Conservation (phyloP, 1,140 invertebrate species). For the Macrocentrus cingulum region DNA sequence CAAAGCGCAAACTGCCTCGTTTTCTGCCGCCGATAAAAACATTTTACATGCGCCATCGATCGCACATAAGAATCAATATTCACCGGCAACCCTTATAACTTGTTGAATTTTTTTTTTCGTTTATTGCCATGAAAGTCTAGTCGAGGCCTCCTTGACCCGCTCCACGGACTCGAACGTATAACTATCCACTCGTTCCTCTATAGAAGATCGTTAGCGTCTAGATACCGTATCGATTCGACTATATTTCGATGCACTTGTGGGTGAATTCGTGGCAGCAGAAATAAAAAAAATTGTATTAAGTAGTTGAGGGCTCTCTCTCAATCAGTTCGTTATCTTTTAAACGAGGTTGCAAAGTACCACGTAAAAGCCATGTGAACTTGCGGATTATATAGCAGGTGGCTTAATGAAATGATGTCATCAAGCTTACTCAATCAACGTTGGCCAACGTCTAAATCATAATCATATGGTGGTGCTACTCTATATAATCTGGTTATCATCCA, state of each 20-base stretch:
- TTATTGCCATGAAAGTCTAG: no score
- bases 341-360: no score
- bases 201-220: constrained; percentile 15
- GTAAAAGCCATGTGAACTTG: no score
- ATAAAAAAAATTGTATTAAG: not conserved
- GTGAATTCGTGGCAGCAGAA: not conserved
- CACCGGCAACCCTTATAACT: not conserved
- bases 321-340: no score
- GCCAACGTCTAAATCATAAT: no score
- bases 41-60: constrained; percentile 2
- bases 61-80: not conserved
- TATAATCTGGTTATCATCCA: no score
- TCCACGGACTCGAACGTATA: not conserved
- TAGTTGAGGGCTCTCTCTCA: no score
- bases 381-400: no score
- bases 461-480: no score
- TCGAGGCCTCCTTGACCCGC: constrained; percentile 8
- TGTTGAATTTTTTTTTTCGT: no score
- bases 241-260: not conserved
- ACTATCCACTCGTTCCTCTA: not conserved
- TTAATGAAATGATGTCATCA: no score
- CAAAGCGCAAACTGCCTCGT: constrained; percentile 7
- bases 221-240: constrained; percentile 10
- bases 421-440: no score
- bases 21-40: constrained; percentile 11